Evolutionary conservation across 1,140 invertebrate genomes (phyloP).

Genomic region (Trachymyrmex cornetzi): DNA sequence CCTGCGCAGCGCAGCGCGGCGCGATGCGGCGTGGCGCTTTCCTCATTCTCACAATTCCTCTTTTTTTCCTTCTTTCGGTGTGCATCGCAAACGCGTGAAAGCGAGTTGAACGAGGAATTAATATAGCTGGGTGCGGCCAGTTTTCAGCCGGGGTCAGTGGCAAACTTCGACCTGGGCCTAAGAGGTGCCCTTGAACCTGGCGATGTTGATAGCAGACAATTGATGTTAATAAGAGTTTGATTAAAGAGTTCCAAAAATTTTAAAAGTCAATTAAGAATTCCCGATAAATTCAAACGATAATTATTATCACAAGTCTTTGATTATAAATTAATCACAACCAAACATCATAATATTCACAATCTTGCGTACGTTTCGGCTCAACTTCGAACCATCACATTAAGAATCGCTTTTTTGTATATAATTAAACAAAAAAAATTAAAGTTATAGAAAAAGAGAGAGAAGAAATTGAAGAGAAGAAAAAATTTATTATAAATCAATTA

Average conservation of each 20-base stretch:
- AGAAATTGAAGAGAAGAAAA: too few relatives aligned
- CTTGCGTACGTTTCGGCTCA: too few relatives aligned
- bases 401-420: too few relatives aligned
- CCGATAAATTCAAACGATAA: too few relatives aligned
- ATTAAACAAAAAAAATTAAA: background rate
- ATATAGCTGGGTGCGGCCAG: conserved; percentile 43
- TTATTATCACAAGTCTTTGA: too few relatives aligned
- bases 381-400: too few relatives aligned
- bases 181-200: background rate
- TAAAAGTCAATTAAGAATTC: too few relatives aligned
- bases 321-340: too few relatives aligned
- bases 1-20: conserved; percentile 26
- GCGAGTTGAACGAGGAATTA: conserved; percentile 35
- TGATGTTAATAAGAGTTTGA: background rate
- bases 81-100: conserved; percentile 45
- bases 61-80: background rate
- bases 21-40: conserved; percentile 34
- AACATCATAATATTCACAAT: too few relatives aligned
- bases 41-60: conserved; percentile 65
- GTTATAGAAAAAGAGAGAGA: background rate
- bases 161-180: background rate
- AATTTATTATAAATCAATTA: conserved; percentile 24
- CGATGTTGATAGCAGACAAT: background rate
- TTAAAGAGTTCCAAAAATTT: too few relatives aligned
- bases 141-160: conserved; percentile 30